Conservation (phyloP, 1,140 invertebrate species). For the Panulirus ornatus region DNA sequence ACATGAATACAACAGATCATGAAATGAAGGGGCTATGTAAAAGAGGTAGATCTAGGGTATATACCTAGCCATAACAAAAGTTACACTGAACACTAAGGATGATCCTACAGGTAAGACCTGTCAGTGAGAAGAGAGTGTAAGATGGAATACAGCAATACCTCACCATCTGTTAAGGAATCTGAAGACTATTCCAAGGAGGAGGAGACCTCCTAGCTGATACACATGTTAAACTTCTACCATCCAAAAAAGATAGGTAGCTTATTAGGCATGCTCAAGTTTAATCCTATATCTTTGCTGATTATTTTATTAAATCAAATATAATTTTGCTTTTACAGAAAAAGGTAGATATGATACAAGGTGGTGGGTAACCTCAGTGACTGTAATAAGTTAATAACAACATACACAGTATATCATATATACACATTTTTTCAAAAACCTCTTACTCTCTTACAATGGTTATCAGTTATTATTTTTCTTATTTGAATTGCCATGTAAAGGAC, state of each 20-base stretch:
- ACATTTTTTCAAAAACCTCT: slow-evolving; percentile 39
- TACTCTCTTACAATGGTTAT: slow-evolving; percentile 28
- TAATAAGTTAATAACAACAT: slow-evolving; percentile 55
- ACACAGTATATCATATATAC: slow-evolving; percentile 55
- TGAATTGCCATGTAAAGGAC: slow-evolving; percentile 50
- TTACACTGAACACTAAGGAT: slow-evolving; percentile 62
- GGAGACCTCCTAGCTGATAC: slow-evolving; percentile 13
- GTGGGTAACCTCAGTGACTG: slow-evolving; percentile 61
- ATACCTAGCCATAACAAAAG: slow-evolving; percentile 61
- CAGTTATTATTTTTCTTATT: slow-evolving; percentile 3
- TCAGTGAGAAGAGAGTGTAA: slow-evolving; percentile 45
- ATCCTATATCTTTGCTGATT: slow-evolving; percentile 52
- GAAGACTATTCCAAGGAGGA: slow-evolving; percentile 35
- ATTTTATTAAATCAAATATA: slow-evolving; percentile 52
- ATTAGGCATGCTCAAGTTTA: slow-evolving; percentile 54
- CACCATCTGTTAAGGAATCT: slow-evolving; percentile 40
- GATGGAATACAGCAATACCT: slow-evolving; percentile 51
- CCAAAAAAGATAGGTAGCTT: slow-evolving; percentile 29
- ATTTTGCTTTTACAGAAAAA: slow-evolving; percentile 45
- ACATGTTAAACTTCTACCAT: slow-evolving; percentile 26
- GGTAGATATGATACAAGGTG: slow-evolving; percentile 55
- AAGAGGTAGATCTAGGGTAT: slow-evolving; percentile 59
- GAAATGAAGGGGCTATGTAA: slow-evolving; percentile 30
- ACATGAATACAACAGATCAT: too few relatives aligned
- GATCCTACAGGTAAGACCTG: slow-evolving; percentile 57